phyloP scores from a whole-genome alignment of 2,113 vertebrate genomes.

The Xerus inauris region DNA sequence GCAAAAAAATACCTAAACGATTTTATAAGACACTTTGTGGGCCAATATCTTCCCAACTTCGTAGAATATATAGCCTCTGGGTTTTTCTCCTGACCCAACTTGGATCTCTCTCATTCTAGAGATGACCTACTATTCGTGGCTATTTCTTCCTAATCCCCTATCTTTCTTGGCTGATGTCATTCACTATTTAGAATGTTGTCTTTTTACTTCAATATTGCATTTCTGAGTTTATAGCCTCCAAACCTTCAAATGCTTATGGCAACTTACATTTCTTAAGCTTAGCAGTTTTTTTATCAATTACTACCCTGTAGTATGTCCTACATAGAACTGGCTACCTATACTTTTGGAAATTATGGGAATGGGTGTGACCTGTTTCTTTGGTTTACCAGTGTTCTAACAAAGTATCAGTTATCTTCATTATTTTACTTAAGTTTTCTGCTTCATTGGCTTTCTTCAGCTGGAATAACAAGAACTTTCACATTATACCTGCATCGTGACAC shows the following conservation, averaged over 20 bases:
- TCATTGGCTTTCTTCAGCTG: neutral
- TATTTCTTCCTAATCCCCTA: neutral
- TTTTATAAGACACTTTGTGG: neutral
- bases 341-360: neutral
- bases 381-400: neutral
- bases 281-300: neutral
- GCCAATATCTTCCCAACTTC: neutral
- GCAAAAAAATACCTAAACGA: neutral
- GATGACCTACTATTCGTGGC: neutral
- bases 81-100: neutral
- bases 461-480: neutral
- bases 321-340: neutral
- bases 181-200: neutral
- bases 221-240: neutral
- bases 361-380: neutral
- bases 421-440: neutral
- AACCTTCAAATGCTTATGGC: neutral
- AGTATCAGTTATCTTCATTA: neutral
- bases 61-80: neutral
- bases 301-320: neutral
- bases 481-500: neutral
- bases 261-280: neutral
- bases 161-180: neutral
- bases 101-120: neutral
- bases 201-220: neutral